Percentiles rank a stretch among this genome's conserved stretches.
These are phyloP conservation scores for Climacteris rufus DNA, from an alignment of 2,113 vertebrate species.

Conservation along the genomic window DNA sequence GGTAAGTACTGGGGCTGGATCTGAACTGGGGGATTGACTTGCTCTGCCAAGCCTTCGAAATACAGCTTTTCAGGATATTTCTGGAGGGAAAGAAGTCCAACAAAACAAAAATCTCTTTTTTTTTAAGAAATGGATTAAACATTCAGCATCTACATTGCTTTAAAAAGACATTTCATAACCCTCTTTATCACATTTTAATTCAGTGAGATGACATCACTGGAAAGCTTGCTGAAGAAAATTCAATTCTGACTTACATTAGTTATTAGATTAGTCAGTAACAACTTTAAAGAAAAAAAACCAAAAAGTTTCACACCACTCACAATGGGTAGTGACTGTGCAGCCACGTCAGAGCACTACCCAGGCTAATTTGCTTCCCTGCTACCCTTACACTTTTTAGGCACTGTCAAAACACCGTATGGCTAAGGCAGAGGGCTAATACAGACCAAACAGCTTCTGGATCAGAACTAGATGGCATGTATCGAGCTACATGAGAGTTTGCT, in stretches of 20 bases:
- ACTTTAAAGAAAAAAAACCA: background rate
- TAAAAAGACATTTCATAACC: background rate
- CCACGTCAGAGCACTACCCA: background rate
- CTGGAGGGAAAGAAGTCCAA: constrained; percentile 65
- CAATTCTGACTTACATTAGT: background rate
- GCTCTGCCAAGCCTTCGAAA: constrained; percentile 96
- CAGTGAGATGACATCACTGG: background rate
- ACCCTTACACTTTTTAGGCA: background rate
- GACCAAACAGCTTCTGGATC: background rate
- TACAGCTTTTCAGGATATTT: constrained; percentile 99
- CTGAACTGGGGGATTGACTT: constrained; percentile 94
- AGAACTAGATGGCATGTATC: background rate
- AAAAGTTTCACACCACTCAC: background rate
- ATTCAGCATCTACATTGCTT: background rate
- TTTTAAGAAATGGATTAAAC: background rate
- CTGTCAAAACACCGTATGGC: background rate
- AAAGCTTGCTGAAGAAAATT: background rate
- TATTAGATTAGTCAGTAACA: too few species aligned
- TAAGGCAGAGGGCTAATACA: background rate
- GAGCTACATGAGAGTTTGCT: background rate
- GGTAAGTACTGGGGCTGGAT: constrained; percentile 94
- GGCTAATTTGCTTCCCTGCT: background rate
- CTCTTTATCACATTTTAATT: background rate
- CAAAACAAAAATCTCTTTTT: background rate
- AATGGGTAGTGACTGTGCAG: background rate